A percentile compares a stretch with the other conserved stretches of the same genome.
Evolutionary conservation across 2,888 invertebrate species (phyloP).

Genomic region (Craniophora ligustri): DNA sequence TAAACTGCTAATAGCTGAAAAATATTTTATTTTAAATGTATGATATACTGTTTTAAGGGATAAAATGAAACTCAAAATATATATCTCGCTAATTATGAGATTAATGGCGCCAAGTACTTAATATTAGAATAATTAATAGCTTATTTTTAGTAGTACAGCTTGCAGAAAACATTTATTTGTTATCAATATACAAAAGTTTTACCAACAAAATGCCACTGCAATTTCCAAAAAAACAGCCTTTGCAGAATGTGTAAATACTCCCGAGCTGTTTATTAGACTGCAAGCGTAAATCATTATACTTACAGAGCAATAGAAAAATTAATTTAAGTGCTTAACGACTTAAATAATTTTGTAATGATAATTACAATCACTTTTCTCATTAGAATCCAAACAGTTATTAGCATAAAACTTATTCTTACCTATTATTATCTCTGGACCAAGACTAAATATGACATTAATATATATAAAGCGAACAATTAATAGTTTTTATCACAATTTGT

Average conservation of each 20-base stretch:
- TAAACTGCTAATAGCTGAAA: too few species aligned
- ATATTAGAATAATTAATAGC: too few species aligned
- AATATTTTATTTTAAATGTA: too few species aligned
- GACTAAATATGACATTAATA: conserved; percentile 24
- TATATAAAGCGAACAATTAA: conserved; percentile 23
- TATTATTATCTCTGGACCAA: conserved; percentile 9
- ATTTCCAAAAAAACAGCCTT: background rate
- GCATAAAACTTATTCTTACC: conserved; percentile 27
- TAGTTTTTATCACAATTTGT: conserved; percentile 46
- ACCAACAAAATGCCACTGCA: too few species aligned
- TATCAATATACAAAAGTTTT: background rate
- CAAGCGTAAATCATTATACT: conserved; percentile 11
- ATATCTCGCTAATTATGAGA: too few species aligned
- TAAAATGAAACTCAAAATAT: too few species aligned
- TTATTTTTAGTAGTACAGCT: too few species aligned
- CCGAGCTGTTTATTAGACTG: background rate
- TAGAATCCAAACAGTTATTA: too few species aligned
- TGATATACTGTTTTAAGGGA: too few species aligned
- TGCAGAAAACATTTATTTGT: too few species aligned
- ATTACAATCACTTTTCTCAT: background rate
- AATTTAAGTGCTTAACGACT: conserved; percentile 8
- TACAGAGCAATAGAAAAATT: background rate
- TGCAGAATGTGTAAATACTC: too few species aligned
- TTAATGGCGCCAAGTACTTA: too few species aligned
- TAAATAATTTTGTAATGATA: background rate